Base-by-base conservation (phyloP, 2,797 vertebrate genomes). In the Enteromius trimaculatus region DNA sequence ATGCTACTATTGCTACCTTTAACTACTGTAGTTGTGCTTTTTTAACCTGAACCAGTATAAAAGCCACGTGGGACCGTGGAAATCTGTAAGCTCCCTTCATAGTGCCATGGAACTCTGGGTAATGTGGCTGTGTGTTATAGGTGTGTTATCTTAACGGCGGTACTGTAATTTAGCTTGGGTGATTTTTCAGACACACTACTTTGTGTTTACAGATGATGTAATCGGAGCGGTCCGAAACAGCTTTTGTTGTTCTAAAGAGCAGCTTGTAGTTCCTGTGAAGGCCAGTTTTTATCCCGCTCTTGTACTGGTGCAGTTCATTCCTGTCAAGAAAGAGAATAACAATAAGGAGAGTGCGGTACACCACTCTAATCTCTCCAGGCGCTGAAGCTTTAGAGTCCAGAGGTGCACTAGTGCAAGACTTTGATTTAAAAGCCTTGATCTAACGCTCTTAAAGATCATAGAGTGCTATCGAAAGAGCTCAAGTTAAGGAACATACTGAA, bases 11-110 rank as follows among this genome's bases (percentile, higher is more conserved):
- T 79, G 68, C 47, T 58, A 58, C 49, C 55, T 79, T 79, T 76
- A 79, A 37, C 62, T 65, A 75, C 81, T 79, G 71, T 86, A 71
- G 83, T 58, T 81, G 77, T 84, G 85, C 69, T 84, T 71, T 84
- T 76, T 84, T 37, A 64, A 58, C 49, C 69, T 75, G 62, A 70
- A 37, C 65, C 65, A 79, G 80, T 76, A 49, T 65, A 84, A 80
- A 66, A 75, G 77, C 70, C 72, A 55, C 44, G 14, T 58, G 70
- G 70, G 34, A 39, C 47, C 19, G 65, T 83, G 82, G 65, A 77
- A 77, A 71, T 71, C 82, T 82, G 60, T 68, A 77, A 60, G 39
- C 64, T 70, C 64, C 23, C 51, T 23, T 83, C 31, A 77, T 34
- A 42, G 74, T 83, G 74, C 74, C 75, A 77, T 16, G 51, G 79